These are phyloP conservation scores for Hippoglossus stenolepis DNA, from an alignment of 2,113 vertebrate species.

Conservation along the genomic window DNA sequence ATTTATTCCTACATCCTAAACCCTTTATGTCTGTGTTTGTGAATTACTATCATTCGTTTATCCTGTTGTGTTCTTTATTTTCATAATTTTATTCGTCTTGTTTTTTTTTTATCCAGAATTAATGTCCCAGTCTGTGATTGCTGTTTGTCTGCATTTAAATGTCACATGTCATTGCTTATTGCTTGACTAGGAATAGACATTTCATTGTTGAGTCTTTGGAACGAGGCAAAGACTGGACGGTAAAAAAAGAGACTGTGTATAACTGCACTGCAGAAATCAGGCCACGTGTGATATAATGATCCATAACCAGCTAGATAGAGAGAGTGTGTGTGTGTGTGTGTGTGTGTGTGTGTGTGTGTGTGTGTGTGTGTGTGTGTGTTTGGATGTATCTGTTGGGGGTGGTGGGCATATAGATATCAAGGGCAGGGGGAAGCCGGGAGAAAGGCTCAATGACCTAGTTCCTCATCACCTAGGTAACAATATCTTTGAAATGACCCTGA, in stretches of 20 bases:
- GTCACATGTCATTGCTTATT: neutral
- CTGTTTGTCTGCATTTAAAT: slow-evolving; percentile 13
- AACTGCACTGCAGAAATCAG: slow-evolving; percentile 6
- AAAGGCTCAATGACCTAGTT: slow-evolving; percentile 61
- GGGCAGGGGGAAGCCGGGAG: slow-evolving; percentile 19
- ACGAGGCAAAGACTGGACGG: neutral
- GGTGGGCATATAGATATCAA: neutral
- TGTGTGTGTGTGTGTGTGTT: too few relatives aligned
- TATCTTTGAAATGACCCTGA: slow-evolving; percentile 42
- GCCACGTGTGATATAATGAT: slow-evolving; percentile 10
- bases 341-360: too few relatives aligned
- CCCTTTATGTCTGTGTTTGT: slow-evolving; percentile 17
- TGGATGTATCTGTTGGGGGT: neutral
- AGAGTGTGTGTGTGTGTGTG: too few relatives aligned
- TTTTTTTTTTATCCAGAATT: neutral
- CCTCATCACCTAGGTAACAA: slow-evolving; percentile 69
- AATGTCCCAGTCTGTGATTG: neutral
- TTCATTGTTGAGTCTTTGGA: slow-evolving; percentile 1
- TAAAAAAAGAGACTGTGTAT: neutral
- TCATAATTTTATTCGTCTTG: neutral
- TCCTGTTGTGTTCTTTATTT: neutral
- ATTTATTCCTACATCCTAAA: neutral
- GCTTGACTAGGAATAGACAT: neutral
- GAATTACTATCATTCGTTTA: neutral
- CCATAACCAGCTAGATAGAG: slow-evolving; percentile 10